Evolutionary conservation across 2,113 vertebrate species (phyloP), one percentile per base, ranked within the genome.

Genomic region (Seriola quinqueradiata): DNA sequence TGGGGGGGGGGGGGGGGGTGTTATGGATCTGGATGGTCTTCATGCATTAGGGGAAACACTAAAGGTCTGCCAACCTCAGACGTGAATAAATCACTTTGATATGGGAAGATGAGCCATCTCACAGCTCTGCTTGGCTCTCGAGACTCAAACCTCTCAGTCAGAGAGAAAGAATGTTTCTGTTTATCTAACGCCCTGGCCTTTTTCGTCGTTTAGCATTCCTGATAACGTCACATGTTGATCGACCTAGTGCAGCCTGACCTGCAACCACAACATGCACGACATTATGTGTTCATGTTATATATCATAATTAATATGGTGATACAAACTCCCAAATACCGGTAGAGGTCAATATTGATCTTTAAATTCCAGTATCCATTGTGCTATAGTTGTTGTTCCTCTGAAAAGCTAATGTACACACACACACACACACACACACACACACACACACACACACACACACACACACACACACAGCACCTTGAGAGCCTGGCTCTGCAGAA

Each of bases 121-220:
- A 19, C 21, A 74, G 44, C 65, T 68, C 77, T 5, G 11, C 6
- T 58, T 11, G 7, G 21, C 57, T 70, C 70, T n/a, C n/a, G 52
- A 73, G 79, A 63, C 70, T 70, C 42, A 2, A 16, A 60, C 77
- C 67, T 52, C 73, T 48, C 52, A 36, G 83, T 89, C 84, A 88
- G 46, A 67, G 50, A 72, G 63, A 40, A 92, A 85, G 89, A 93
- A 94, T 94, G 92, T 66, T 38, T 72, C 78, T 92, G 85, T 87
- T 89, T 79, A 89, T 87, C 84, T 55, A 75, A 79, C 59, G 55
- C 66, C 78, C 23, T 79, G 36, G 77, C 73, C 72, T 91, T 83
- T 82, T 84, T 77, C 14, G 19, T 63, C 54, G 19, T 82, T 40
- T 25, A 65, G 68, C 87, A 74, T 85, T 87, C 82, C 84, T 57